phyloP scores from a whole-genome alignment of 2,113 vertebrate species.

The Mugil cephalus region DNA sequence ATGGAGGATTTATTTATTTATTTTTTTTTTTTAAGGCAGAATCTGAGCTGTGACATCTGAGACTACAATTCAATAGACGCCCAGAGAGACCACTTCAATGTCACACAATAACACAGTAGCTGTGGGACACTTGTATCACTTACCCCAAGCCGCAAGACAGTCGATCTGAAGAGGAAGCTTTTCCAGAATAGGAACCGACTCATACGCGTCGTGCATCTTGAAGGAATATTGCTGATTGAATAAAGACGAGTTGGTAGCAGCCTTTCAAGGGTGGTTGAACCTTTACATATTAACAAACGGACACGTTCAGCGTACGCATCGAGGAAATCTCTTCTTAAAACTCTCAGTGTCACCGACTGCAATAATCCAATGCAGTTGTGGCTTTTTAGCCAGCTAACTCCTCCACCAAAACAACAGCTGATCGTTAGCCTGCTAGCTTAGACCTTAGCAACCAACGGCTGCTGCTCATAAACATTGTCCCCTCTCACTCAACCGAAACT shows the following conservation, averaged over 20 bases:
- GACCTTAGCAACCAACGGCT: slow-evolving; percentile 53
- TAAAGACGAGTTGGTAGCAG: slow-evolving; percentile 15
- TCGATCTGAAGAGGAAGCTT: slow-evolving; percentile 97
- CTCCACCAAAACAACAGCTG: slow-evolving; percentile 72
- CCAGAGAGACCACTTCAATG: background rate
- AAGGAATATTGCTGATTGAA: slow-evolving; percentile 13
- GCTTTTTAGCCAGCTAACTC: slow-evolving; percentile 4
- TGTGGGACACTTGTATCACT: slow-evolving; percentile 61
- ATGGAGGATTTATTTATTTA: slow-evolving; percentile 9
- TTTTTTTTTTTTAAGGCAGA: no score
- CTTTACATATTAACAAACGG: slow-evolving; percentile 27
- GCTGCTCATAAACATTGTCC: background rate
- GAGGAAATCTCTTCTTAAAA: background rate
- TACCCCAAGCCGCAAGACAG: slow-evolving; percentile 96
- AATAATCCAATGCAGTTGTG: background rate
- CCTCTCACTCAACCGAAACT: background rate
- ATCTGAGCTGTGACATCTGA: slow-evolving; percentile 4
- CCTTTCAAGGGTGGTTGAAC: slow-evolving; percentile 26
- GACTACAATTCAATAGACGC: background rate
- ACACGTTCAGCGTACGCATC: background rate
- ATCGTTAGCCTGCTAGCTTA: slow-evolving; percentile 62
- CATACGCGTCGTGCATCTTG: slow-evolving; percentile 96
- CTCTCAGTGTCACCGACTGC: background rate
- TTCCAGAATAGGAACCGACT: slow-evolving; percentile 93
- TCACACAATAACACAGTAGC: background rate